A percentile compares a stretch with the other conserved stretches of the same genome.
phyloP scores from a whole-genome alignment of 2,113 vertebrate species.

The Muntiacus reevesi region DNA sequence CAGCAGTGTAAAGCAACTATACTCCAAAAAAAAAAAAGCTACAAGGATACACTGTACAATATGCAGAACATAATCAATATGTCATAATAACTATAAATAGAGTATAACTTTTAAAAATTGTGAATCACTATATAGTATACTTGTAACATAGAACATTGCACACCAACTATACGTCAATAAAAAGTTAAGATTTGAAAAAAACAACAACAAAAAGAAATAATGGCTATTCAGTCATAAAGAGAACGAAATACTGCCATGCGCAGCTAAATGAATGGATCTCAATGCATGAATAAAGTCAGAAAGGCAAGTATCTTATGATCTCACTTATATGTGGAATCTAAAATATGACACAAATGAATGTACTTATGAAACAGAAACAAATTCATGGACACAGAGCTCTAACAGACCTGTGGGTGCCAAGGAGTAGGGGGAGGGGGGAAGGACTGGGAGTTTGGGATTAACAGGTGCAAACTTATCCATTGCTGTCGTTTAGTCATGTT shows the following conservation, averaged over 20 bases:
- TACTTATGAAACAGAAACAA: too few relatives aligned
- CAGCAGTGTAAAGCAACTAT: not conserved
- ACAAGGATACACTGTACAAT: not conserved
- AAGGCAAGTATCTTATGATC: not conserved
- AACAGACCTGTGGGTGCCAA: not conserved
- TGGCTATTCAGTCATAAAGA: not conserved
- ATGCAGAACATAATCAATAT: not conserved
- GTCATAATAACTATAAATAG: not conserved
- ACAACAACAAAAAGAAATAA: not conserved
- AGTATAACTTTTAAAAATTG: not conserved
- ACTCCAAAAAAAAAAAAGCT: not conserved
- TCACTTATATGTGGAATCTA: not conserved
- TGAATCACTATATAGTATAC: not conserved
- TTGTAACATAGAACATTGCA: not conserved
- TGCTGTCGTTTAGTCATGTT: not conserved
- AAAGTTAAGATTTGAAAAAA: not conserved
- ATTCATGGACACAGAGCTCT: not conserved
- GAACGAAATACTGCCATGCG: fast-evolving
- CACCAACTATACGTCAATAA: not conserved
- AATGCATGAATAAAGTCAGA: not conserved
- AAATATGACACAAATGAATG: not conserved
- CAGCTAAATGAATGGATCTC: not conserved
- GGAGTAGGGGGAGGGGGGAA: fast-evolving
- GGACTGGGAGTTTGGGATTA: not conserved
- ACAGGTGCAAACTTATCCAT: not conserved